phyloP scores from a whole-genome alignment of 2,113 vertebrate species.

The Vimba vimba region DNA sequence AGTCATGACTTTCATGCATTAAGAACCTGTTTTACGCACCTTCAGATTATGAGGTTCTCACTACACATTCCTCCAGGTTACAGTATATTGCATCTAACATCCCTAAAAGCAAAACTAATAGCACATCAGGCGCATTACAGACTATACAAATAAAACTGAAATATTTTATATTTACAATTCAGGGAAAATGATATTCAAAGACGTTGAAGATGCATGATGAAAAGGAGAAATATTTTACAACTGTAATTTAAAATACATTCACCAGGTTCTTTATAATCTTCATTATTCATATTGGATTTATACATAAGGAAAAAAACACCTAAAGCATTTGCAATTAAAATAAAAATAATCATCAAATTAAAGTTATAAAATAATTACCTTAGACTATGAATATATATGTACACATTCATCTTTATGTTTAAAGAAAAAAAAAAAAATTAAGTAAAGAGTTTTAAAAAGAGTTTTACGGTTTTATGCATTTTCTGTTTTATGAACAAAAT shows the following conservation, averaged over 20 bases:
- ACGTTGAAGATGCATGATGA: background rate
- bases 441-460: no score
- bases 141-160: background rate
- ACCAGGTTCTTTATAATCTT: background rate
- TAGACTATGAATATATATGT: no score
- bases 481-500: no score
- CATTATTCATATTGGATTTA: background rate
- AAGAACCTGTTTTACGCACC: background rate
- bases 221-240: background rate
- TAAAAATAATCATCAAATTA: no score
- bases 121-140: background rate
- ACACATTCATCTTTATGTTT: no score
- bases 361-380: no score
- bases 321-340: no score
- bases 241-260: background rate
- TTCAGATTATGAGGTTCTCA: background rate
- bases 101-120: background rate
- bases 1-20: background rate
- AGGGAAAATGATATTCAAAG: background rate
- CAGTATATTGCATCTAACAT: background rate
- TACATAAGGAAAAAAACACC: no score
- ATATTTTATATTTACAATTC: background rate
- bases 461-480: no score
- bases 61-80: constrained; percentile 17
- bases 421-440: no score